A percentile compares a stretch with the other conserved stretches of the same genome.
phyloP scores from a whole-genome alignment of 2,797 vertebrate species.

The Salmo trutta region DNA sequence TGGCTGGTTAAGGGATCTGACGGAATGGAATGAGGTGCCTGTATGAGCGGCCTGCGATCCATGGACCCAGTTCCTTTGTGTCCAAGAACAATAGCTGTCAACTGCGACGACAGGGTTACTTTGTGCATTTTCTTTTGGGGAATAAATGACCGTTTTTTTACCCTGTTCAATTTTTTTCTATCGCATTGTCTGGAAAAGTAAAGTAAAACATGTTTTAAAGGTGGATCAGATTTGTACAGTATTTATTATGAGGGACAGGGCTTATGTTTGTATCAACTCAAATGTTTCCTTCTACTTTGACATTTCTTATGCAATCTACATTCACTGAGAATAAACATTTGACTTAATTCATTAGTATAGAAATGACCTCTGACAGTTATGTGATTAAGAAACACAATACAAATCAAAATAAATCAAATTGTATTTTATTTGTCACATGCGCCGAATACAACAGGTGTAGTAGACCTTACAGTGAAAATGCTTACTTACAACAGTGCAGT shows the following conservation, averaged over 20 bases:
- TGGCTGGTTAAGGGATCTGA: not conserved
- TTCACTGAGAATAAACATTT: conserved; percentile 26
- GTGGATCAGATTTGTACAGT: conserved; percentile 66
- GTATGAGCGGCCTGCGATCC: not conserved
- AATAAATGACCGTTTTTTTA: conserved; percentile 53
- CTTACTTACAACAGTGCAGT: too few relatives aligned
- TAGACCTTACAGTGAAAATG: too few relatives aligned
- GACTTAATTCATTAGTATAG: conserved; percentile 6
- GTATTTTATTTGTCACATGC: too few relatives aligned
- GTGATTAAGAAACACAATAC: not conserved
- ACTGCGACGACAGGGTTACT: conserved; percentile 53
- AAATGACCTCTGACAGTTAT: not conserved
- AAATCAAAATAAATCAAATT: not conserved
- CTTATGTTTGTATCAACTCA: conserved; percentile 55
- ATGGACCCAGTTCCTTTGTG: conserved; percentile 68
- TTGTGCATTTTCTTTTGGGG: conserved; percentile 53
- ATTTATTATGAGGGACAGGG: conserved; percentile 61
- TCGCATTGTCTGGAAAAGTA: conserved; percentile 50
- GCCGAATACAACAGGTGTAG: too few relatives aligned
- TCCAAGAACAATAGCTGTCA: conserved; percentile 73
- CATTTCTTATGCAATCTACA: conserved; percentile 47
- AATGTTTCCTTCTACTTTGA: conserved; percentile 55
- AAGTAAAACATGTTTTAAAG: not conserved
- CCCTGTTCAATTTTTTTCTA: conserved; percentile 30
- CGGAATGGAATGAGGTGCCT: too few relatives aligned